These are phyloP conservation scores for Tenodera sinensis DNA, from an alignment of 2,888 invertebrate genomes.

Conservation along the genomic window DNA sequence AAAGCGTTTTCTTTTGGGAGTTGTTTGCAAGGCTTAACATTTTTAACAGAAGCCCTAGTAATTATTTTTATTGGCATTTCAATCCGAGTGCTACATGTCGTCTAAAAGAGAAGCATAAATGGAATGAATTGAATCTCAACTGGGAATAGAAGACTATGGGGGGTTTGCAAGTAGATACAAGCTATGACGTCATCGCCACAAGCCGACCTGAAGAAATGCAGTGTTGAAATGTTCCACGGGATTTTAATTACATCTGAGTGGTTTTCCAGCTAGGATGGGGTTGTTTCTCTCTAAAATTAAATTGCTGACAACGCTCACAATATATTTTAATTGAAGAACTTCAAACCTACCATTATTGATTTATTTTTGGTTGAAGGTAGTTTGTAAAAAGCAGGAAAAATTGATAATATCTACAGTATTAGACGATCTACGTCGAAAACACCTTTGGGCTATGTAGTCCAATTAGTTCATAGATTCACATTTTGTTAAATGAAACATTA, in stretches of 20 bases:
- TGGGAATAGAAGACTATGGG: not conserved
- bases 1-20: not conserved
- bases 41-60: not conserved
- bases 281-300: not conserved
- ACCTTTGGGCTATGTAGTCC: too few relatives aligned
- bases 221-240: not conserved
- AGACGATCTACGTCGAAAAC: too few relatives aligned
- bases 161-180: not conserved
- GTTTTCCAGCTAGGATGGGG: not conserved
- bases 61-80: not conserved
- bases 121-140: not conserved
- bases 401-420: not conserved
- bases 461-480: too few relatives aligned
- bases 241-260: not conserved
- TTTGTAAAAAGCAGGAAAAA: not conserved
- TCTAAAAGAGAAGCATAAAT: not conserved
- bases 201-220: not conserved
- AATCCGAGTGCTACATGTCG: not conserved
- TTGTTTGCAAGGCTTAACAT: not conserved
- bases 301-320: not conserved
- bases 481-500: too few relatives aligned
- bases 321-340: not conserved
- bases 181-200: not conserved
- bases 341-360: not conserved
- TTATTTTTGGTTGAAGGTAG: too few relatives aligned